These are phyloP conservation scores for Cassiopea andromeda DNA, from an alignment of 30 jellyfish, hydroid and myxozoan species.

Conservation along the genomic window DNA sequence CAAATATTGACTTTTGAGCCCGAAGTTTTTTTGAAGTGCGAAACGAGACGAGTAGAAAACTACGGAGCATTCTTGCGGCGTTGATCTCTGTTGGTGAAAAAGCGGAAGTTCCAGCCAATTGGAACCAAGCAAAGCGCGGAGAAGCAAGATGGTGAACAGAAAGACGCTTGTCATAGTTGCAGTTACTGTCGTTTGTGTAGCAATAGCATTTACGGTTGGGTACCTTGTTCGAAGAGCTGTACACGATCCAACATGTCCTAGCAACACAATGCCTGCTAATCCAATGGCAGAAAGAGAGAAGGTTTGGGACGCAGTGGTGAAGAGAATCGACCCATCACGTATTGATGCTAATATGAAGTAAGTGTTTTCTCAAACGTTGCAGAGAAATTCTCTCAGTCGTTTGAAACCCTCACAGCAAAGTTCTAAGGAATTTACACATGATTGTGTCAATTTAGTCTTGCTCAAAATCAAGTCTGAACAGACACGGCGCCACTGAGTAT, in stretches of 20 bases:
- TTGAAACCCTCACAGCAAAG: too few relatives aligned
- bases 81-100: too few relatives aligned
- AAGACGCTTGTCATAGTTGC: conserved; percentile 16
- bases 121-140: neutral
- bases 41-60: too few relatives aligned
- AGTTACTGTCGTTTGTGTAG: conserved; percentile 24
- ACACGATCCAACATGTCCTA: conserved; percentile 14
- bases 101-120: too few relatives aligned
- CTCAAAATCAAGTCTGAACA: too few relatives aligned
- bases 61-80: too few relatives aligned
- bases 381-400: too few relatives aligned
- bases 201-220: conserved; percentile 77
- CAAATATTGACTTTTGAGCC: too few relatives aligned
- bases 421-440: too few relatives aligned
- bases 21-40: too few relatives aligned
- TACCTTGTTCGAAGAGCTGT: conserved; percentile 76
- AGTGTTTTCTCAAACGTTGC: neutral
- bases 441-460: too few relatives aligned
- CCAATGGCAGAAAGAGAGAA: conserved; percentile 32
- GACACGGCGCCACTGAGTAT: too few relatives aligned
- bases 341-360: conserved; percentile 56
- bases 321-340: conserved; percentile 29
- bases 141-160: conserved; percentile 32
- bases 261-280: neutral
- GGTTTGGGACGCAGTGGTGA: conserved; percentile 44